phyloP scores from a whole-genome alignment of 2,888 invertebrate genomes.

The Ommatoiulus sabulosus region DNA sequence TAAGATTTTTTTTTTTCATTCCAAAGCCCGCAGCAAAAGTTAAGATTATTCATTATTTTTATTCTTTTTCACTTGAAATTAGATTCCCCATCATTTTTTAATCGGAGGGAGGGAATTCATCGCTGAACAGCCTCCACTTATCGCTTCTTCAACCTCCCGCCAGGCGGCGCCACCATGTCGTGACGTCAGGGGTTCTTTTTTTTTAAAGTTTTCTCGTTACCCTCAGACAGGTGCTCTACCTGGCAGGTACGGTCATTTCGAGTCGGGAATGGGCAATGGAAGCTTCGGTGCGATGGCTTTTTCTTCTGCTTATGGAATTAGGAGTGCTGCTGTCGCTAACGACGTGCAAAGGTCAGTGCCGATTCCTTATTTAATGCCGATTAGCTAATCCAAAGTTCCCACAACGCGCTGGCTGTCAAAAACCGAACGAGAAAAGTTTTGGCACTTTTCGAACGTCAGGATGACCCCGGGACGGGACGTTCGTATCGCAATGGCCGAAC shows the following conservation, averaged over 20 bases:
- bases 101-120: background rate
- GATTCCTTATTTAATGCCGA: background rate
- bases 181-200: background rate
- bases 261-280: conserved; percentile 52
- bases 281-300: conserved; percentile 51
- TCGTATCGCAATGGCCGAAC: background rate
- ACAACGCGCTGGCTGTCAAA: background rate
- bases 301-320: conserved; percentile 45
- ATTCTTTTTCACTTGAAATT: background rate
- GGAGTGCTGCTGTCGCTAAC: conserved; percentile 37
- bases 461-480: background rate
- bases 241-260: conserved; percentile 12
- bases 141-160: background rate
- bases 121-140: background rate
- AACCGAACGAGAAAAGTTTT: background rate
- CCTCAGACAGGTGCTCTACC: conserved; percentile 2
- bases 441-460: background rate
- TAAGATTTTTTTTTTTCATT: no score
- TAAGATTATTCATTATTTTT: conserved; percentile 7
- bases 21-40: no score
- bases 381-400: no score
- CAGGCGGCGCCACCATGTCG: background rate
- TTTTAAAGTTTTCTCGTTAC: background rate
- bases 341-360: conserved; percentile 6
- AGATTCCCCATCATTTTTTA: background rate